Evolutionary conservation across 1,140 invertebrate genomes (phyloP), one percentile per base, ranked within the genome.

Genomic region (Camponotus vicinus): DNA sequence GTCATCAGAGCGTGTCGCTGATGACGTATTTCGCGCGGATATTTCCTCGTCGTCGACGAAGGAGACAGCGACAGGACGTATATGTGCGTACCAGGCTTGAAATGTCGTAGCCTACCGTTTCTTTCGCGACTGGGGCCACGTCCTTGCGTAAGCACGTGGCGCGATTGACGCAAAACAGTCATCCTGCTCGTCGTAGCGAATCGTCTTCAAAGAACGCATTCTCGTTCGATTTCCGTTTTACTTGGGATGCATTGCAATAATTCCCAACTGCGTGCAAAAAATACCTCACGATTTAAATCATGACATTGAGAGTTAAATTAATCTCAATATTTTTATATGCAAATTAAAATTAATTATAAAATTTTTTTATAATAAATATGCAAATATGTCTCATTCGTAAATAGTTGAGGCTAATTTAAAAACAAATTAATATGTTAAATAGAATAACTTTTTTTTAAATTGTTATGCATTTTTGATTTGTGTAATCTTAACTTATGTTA

Each of bases 141-240:
- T 92, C 88, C 89, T 92, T 92, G 91, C 75, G 91, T 91, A 91
- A 92, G 89, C 57, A 42, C 18, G 49, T 52, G 59, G 64, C 11
- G 55, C 32, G 61, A 71, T 32, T 88, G 89, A 89, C 67, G 88
- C 80, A 88, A 88, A 90, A 37, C 37, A n/a, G 49, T 82, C 87
- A 77, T 77, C 63, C 42, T 34, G n/a, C 34, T 11, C 6, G n/a
- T 37, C 27, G 9, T 34, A 40, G 5, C 55, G 45, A 76, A 8
- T 63, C 52, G 55, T 75, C 45, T 79, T 63, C 70, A 13, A 15
- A 2, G 18, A 71, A 79, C 63, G 59, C 11, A 15, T 59, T 52
- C 15, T 18, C 49, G 4, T 52, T 52, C 15, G 49, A 18, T 18
- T 52, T 52, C 15, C 49, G 15, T 52, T 49, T 15, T 49, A 15